phyloP scores from a whole-genome alignment of 2,888 invertebrate species.

The Trisateles emortualis region DNA sequence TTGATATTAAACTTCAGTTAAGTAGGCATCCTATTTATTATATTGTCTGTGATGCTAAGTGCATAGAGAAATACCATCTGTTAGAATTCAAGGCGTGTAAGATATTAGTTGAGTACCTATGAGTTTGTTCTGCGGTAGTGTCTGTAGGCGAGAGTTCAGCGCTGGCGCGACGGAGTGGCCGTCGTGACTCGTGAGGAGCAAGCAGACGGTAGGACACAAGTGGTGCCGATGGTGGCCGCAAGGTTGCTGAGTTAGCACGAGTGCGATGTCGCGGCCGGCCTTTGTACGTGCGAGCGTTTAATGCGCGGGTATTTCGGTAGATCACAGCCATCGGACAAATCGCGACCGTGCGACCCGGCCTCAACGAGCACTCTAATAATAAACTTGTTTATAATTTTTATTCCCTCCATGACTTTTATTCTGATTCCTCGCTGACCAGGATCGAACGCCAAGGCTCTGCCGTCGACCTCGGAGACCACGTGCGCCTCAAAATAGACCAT shows the following conservation, averaged over 20 bases:
- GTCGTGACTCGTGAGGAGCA: constrained; percentile 27
- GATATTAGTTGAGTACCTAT: constrained; percentile 49
- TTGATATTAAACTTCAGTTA: neutral
- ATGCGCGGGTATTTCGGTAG: constrained; percentile 84
- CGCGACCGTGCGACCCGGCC: constrained; percentile 85
- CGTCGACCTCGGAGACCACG: constrained; percentile 80
- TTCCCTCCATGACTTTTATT: constrained; percentile 75
- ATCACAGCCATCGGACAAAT: constrained; percentile 84
- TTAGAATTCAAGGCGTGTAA: constrained; percentile 31
- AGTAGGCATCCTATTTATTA: constrained; percentile 23
- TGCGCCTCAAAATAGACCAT: constrained; percentile 75
- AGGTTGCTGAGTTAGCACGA: constrained; percentile 62
- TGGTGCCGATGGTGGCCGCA: constrained; percentile 55
- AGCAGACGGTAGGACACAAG: constrained; percentile 30
- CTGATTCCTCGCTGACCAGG: constrained; percentile 60
- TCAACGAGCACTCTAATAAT: constrained; percentile 85
- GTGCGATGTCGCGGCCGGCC: constrained; percentile 68
- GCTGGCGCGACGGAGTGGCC: constrained; percentile 26
- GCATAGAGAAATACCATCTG: constrained; percentile 22
- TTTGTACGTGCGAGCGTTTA: constrained; percentile 73
- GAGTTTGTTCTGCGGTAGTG: constrained; percentile 17
- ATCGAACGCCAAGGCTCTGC: constrained; percentile 56
- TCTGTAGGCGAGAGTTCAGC: constrained; percentile 24
- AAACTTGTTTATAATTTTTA: constrained; percentile 86
- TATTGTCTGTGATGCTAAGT: constrained; percentile 32